Evolutionary conservation across 2,113 vertebrate genomes (phyloP), one percentile per base, ranked within the genome.

Genomic region (Synodontis membranacea): DNA sequence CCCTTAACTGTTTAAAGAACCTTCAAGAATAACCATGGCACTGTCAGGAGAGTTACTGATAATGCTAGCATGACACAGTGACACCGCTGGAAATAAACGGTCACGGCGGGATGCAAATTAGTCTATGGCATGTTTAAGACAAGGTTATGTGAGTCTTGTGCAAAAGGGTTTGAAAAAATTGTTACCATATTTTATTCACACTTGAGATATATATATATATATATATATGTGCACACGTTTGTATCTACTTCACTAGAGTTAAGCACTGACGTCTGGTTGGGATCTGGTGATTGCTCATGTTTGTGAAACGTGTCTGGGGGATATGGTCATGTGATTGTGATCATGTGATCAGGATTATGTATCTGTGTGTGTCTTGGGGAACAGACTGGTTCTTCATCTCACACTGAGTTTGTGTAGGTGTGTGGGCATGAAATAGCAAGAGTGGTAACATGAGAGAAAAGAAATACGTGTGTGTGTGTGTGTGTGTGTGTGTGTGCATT

Each of bases 311-410:
- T 70, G 4, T 25, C 8, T 31, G 17, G 25, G 12, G 46, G 42
- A 84, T n/a, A 15, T 70, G 64, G 23, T 48, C 64, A 56, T 84
- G 82, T 70, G 82, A 39, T 34, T 56, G 66, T 74, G 82, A 28
- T 37, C 46, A 56, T 74, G 83, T 84, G 23, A 79, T 17, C 31
- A 21, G 76, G 76, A 54, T 79, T 68, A 34, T 68, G 9, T 12
- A 19, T 50, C 8, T 82, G 66, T 74, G 50, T 80, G 60, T 70
- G 60, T n/a, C 31, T 79, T 23, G 31, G 50, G 31, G 48, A 78
- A 62, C 80, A 82, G 54, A 42, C 28, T 82, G 80, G 62, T 17
- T 54, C 76, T 15, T 21, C 37, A 7, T 14, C 80, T 82, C 56
- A 62, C 54, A 82, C 23, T 60, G 56, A 62, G 80, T 62, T 62